Evolutionary conservation across 2,888 invertebrate genomes (phyloP).

Genomic region (Drosophila atripex): DNA sequence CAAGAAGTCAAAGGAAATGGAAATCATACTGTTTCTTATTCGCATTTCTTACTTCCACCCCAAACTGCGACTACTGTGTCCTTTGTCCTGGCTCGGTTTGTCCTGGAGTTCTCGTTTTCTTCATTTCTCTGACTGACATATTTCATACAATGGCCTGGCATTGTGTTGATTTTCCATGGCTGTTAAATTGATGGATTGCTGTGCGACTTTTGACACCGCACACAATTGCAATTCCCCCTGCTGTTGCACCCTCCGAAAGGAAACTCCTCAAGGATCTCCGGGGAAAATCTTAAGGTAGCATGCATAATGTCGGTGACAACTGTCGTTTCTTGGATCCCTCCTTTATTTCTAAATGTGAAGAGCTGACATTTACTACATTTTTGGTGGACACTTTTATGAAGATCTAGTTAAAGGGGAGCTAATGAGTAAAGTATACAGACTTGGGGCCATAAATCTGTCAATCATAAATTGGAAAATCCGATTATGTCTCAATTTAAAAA

Average conservation of each 20-base stretch:
- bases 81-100: slow-evolving; percentile 20
- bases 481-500: not conserved
- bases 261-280: slow-evolving; percentile 37
- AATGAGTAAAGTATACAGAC: slow-evolving; percentile 36
- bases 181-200: slow-evolving; percentile 82
- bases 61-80: slow-evolving; percentile 45
- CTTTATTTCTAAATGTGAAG: slow-evolving; percentile 5
- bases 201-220: slow-evolving; percentile 81
- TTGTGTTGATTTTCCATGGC: slow-evolving; percentile 71
- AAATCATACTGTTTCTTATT: slow-evolving; percentile 39
- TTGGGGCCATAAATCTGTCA: slow-evolving; percentile 9
- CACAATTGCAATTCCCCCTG: slow-evolving; percentile 57
- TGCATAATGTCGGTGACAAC: slow-evolving; percentile 52
- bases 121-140: slow-evolving; percentile 51
- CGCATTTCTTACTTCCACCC: slow-evolving; percentile 54
- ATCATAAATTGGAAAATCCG: slow-evolving; percentile 17
- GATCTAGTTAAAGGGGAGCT: slow-evolving; percentile 19
- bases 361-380: slow-evolving; percentile 39
- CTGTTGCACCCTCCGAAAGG: slow-evolving; percentile 16
- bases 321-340: slow-evolving; percentile 34
- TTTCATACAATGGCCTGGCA: slow-evolving; percentile 64
- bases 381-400: slow-evolving; percentile 39
- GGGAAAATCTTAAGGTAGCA: slow-evolving; percentile 57
- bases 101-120: slow-evolving; percentile 45
- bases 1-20: slow-evolving; percentile 45